Evolutionary conservation across 2,797 vertebrate genomes (phyloP), one percentile per base, ranked within the genome.

Genomic region (Oreochromis grahami): DNA sequence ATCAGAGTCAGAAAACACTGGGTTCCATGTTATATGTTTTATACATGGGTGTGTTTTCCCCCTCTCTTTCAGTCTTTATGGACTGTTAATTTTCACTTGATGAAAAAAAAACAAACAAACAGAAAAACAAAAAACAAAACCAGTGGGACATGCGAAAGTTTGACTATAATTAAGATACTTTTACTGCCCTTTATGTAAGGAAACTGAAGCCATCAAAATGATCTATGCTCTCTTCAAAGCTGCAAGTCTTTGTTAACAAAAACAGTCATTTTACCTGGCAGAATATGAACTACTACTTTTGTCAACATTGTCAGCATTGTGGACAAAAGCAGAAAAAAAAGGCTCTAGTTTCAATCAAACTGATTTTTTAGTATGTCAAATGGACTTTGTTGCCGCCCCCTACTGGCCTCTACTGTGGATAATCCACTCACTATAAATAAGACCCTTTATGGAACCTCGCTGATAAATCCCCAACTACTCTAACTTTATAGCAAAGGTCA

Each of bases 11-110:
- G 21, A 26, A 26, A 70, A 45, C 50, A n/a, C 4, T 52, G 51
- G 4, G 19, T 21, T 21, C 2, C n/a, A n/a, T n/a, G 4, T 21
- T 52, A 52, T 12, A 52, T 52, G 11, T 52, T 52, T 52, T 21
- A 52, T n/a, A 9, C 51, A 52, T 11, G 8, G 9, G 36, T 38
- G 1, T 19, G 10, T 52, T 52, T 7, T 19, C 0, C 0, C 1
- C 2, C 17, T 19, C 24, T 48, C 68, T 72, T 45, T 45, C 24
- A 72, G 24, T 72, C 24, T 26, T 45, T 26, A 29, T 48, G 26
- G 24, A 29, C 43, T 29, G 8, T 48, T 72, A 29, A 7, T 29
- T 72, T 72, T 72, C 15, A 48, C 15, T 68, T 68, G 12, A 43
- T 41, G 13, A 41, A 68, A 43, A 24, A 24, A 50, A 5, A 7